Conservation (phyloP, 2,797 vertebrate species). For the Pteronotus mesoamericanus region DNA sequence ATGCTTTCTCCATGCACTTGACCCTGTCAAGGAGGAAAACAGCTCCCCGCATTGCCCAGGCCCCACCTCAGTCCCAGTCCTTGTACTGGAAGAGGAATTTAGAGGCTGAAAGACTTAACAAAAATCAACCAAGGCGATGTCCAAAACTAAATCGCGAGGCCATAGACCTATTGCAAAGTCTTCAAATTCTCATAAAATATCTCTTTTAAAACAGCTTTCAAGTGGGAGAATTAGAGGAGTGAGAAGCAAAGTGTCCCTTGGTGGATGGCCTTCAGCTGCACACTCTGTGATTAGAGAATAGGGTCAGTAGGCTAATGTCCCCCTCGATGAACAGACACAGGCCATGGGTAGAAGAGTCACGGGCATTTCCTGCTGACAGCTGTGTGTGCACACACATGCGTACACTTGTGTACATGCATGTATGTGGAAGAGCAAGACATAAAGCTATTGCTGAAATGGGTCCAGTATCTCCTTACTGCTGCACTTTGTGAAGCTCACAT, state of each 20-base stretch:
- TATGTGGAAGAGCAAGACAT: neutral
- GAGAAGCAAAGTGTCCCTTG: neutral
- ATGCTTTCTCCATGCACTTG: neutral
- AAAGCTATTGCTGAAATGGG: neutral
- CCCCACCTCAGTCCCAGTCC: neutral
- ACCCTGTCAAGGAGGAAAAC: accelerated
- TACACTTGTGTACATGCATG: accelerated
- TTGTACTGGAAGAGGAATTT: neutral
- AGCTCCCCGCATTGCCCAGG: neutral
- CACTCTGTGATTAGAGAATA: neutral
- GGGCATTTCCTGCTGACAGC: neutral
- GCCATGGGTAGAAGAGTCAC: neutral
- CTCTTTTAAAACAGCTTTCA: neutral
- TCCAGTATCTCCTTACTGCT: neutral
- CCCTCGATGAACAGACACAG: neutral
- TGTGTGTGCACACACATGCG: neutral
- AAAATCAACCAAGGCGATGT: neutral
- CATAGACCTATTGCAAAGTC: neutral
- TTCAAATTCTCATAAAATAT: neutral
- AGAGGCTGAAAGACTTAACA: neutral
- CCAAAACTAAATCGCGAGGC: neutral
- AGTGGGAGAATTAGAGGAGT: neutral
- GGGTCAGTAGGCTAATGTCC: neutral
- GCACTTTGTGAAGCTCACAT: neutral
- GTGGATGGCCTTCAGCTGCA: neutral